Conservation (phyloP, 2,797 vertebrate genomes). For the Tachyglossus aculeatus region DNA sequence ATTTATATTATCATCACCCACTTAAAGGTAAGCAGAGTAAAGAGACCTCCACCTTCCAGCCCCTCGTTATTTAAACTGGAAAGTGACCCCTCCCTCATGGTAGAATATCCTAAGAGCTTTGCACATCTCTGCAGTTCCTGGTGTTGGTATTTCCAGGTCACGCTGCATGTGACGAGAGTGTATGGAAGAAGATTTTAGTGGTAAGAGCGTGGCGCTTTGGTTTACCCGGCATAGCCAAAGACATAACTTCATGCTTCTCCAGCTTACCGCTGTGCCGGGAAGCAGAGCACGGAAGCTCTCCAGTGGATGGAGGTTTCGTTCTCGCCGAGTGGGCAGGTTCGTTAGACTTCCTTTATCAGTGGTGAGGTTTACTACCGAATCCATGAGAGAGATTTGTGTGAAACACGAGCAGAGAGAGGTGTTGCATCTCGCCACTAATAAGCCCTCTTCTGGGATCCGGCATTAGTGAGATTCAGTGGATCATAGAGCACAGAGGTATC, state of each 20-base stretch:
- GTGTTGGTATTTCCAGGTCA: conserved; percentile 23
- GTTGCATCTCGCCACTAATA: conserved; percentile 83
- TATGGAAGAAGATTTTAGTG: neutral
- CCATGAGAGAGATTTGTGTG: conserved; percentile 80
- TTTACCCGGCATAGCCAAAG: neutral
- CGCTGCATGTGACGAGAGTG: conserved; percentile 4
- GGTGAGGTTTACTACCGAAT: conserved; percentile 79
- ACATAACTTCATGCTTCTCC: conserved; percentile 4
- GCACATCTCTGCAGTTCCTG: conserved; percentile 10
- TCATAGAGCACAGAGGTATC: conserved; percentile 84
- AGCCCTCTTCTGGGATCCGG: conserved; percentile 83
- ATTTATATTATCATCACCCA: too few species aligned
- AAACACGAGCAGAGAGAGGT: conserved; percentile 79
- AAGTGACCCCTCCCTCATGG: too few species aligned
- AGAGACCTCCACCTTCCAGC: too few species aligned
- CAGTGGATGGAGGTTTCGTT: conserved; percentile 55
- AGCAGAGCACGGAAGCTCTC: conserved; percentile 54
- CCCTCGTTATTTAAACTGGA: too few species aligned
- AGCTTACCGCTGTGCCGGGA: conserved; percentile 32
- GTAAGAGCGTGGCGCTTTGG: neutral
- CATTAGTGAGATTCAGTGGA: conserved; percentile 83
- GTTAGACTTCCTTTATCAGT: conserved; percentile 83
- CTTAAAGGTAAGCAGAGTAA: too few species aligned
- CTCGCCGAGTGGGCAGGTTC: conserved; percentile 70
- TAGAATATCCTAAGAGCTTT: neutral